Conservation (phyloP, 2,113 vertebrate species). For the Bambusicola thoracicus region DNA sequence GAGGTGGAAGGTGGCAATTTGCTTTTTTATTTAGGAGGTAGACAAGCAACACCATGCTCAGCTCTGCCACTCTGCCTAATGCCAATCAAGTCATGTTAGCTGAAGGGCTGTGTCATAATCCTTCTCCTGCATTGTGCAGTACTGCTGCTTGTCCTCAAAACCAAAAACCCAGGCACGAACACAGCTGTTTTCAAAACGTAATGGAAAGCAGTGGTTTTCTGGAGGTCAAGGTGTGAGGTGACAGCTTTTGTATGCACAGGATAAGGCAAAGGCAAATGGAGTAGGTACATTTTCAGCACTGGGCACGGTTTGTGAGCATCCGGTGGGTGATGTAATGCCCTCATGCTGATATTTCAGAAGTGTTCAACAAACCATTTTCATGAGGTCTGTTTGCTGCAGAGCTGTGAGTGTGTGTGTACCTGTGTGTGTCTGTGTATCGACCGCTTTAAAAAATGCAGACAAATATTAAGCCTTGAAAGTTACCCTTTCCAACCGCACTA, state of each 20-base stretch:
- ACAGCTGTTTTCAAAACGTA: not conserved
- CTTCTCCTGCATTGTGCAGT: not conserved
- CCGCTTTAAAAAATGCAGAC: not conserved
- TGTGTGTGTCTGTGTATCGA: not conserved
- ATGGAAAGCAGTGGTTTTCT: not conserved
- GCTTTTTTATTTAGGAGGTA: not conserved
- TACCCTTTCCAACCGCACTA: not conserved
- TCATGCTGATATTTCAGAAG: not conserved
- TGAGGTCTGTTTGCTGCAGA: not conserved
- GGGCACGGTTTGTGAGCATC: not conserved
- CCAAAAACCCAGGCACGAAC: not conserved
- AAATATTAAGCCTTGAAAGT: not conserved
- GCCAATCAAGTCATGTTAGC: not conserved
- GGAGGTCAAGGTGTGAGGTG: not conserved
- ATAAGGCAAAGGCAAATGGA: not conserved
- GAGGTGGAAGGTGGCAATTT: not conserved
- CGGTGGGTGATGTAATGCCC: not conserved
- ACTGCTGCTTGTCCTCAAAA: not conserved
- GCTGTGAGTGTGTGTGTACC: not conserved
- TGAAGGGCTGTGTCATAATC: not conserved
- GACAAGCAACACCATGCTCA: not conserved
- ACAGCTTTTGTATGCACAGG: not conserved
- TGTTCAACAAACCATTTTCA: not conserved
- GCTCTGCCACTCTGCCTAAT: not conserved
- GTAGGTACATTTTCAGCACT: not conserved